Evolutionary conservation across 1,140 invertebrate genomes (phyloP), one percentile per base, ranked within the genome.

Genomic region (Papilio xuthus): DNA sequence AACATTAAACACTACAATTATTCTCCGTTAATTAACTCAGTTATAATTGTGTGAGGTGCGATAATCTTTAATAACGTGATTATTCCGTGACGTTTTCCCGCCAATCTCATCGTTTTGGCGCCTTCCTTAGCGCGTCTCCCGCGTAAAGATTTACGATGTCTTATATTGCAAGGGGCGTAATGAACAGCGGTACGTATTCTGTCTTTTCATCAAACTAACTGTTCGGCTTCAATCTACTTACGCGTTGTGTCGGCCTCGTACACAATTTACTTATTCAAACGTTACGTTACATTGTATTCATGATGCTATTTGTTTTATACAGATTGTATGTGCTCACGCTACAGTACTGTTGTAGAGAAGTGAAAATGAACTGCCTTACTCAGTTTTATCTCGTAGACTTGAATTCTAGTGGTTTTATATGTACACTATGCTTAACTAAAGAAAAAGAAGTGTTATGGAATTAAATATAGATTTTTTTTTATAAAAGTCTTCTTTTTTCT

Each of bases 171-270:
- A 80, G 77, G 73, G 70, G 60, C 71, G 85, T 87, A 87, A 85
- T 88, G 85, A 85, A 85, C 83, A 89, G 74, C 87, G 80, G 83
- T 75, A 86, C 87, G 82, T 89, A 79, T 75, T 80, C 78, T 85
- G 77, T 86, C 76, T 80, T 77, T 80, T 76, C 80, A 82, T 82
- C 80, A 76, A 81, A 81, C 84, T 81, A 82, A 85, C 83, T 78
- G 70, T 80, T 42, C n/a, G 71, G 37, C 71, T 47, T 26, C 71
- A 73, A 73, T 73, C 71, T 28, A 73, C 71, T 73, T 73, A 73
- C 23, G n/a, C 37, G 69, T 37, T 13, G 26, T n/a, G n/a, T 42
- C 71, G 42, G 7, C 42, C 20, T 26, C 71, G 41, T 50, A 77
- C 78, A 63, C 71, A 79, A 80, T 82, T 79, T 73, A 73, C 71